Percentiles rank a stretch among this genome's conserved stretches.
phyloP scores from a whole-genome alignment of 2,888 invertebrate species.

The Lasiommata megera region DNA sequence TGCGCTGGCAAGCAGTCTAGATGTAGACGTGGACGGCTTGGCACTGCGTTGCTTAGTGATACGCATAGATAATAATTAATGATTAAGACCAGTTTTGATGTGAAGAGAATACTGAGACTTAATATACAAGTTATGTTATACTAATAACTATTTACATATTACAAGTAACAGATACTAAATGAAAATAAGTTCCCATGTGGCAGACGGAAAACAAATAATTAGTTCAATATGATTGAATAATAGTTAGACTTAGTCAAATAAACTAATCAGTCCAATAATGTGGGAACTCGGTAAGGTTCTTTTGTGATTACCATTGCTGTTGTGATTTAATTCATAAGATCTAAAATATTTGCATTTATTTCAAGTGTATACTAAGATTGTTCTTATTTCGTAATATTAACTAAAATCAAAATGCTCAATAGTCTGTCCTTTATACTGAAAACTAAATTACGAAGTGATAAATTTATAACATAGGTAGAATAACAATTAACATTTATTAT shows the following conservation, averaged over 20 bases:
- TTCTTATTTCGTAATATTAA: neutral
- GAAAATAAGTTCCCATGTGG: neutral
- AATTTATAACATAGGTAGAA: neutral
- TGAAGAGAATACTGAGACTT: constrained; percentile 1
- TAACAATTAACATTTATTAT: neutral
- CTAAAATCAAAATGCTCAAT: constrained; percentile 10
- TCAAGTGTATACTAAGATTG: constrained; percentile 1
- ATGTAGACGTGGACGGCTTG: too few relatives aligned
- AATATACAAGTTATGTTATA: neutral
- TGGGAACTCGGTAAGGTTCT: neutral
- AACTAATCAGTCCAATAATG: neutral
- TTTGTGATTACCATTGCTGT: constrained; percentile 22
- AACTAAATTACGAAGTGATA: neutral
- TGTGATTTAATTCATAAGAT: constrained; percentile 18
- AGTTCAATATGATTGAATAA: neutral
- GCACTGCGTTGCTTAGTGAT: neutral
- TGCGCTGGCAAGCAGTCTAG: too few relatives aligned
- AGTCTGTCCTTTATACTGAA: neutral
- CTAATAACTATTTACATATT: neutral
- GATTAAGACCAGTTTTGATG: constrained; percentile 1
- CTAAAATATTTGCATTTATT: constrained; percentile 6
- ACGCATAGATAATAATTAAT: neutral
- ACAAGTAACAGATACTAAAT: neutral
- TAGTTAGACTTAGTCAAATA: too few relatives aligned
- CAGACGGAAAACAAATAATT: neutral